phyloP scores from a whole-genome alignment of 2,113 vertebrate species.

The Corythaeola cristata region DNA sequence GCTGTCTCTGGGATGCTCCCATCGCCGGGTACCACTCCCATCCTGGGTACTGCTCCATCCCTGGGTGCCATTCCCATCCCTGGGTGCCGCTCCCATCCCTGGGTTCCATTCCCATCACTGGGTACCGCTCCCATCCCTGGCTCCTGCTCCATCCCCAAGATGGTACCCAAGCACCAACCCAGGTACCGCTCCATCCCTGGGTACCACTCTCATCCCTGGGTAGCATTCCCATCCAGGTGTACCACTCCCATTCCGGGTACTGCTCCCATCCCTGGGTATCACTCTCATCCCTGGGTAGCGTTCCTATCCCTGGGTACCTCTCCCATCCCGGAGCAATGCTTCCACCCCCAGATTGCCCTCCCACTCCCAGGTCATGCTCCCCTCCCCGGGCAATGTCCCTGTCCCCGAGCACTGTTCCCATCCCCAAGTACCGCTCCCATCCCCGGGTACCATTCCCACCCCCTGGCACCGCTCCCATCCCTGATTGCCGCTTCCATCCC shows the following conservation, averaged over 20 bases:
- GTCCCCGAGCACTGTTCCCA: rapidly evolving
- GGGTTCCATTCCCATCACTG: not conserved
- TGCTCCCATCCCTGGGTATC: not conserved
- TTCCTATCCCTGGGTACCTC: rapidly evolving
- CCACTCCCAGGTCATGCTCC: too few species aligned
- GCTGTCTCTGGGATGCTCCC: not conserved
- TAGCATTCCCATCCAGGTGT: not conserved
- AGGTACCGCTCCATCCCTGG: not conserved
- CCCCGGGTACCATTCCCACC: too few species aligned
- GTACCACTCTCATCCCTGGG: too few species aligned
- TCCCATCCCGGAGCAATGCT: not conserved
- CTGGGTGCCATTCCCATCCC: too few species aligned
- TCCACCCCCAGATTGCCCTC: not conserved
- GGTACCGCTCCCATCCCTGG: not conserved
- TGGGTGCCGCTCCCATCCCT: rapidly evolving
- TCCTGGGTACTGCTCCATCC: not conserved
- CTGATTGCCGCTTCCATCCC: not conserved
- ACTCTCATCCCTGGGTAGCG: not conserved
- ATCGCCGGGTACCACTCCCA: rapidly evolving
- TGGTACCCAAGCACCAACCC: too few species aligned
- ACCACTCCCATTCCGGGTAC: too few species aligned
- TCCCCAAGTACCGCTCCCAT: not conserved
- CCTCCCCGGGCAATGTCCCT: rapidly evolving
- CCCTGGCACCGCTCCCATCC: rapidly evolving
- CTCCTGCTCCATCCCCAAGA: not conserved